phyloP scores from a whole-genome alignment of 2,888 invertebrate genomes.

The Opisthograptis luteolata region DNA sequence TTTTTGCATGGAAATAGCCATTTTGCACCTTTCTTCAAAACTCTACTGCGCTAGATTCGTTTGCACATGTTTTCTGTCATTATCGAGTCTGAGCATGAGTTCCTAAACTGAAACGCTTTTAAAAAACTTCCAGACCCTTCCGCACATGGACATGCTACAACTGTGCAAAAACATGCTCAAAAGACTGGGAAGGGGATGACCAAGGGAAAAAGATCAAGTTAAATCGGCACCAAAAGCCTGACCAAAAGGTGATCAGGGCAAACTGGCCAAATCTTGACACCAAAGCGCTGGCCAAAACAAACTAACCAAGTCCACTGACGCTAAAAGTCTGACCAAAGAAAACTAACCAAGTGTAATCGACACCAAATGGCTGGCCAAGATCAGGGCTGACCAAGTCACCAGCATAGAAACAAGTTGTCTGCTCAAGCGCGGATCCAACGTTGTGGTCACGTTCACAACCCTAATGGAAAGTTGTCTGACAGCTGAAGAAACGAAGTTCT shows the following conservation, averaged over 20 bases:
- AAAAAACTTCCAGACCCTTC: conserved; percentile 21
- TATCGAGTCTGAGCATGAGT: neutral
- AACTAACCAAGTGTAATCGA: neutral
- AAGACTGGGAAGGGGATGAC: conserved; percentile 20
- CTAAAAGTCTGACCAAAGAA: neutral
- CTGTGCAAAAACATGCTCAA: conserved; percentile 23
- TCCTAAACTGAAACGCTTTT: conserved; percentile 18
- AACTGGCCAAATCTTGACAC: neutral
- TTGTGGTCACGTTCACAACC: too few species aligned
- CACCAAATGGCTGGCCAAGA: too few species aligned
- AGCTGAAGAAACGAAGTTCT: too few species aligned
- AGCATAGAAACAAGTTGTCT: too few species aligned
- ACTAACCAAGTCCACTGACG: neutral
- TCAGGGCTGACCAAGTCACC: too few species aligned
- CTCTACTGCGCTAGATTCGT: neutral
- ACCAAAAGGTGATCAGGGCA: conserved; percentile 10
- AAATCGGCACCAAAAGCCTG: conserved; percentile 23
- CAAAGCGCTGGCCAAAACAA: neutral
- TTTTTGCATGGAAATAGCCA: too few species aligned
- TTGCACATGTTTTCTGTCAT: neutral
- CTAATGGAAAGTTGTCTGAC: too few species aligned
- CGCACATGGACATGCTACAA: conserved; percentile 21
- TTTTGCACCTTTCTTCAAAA: neutral
- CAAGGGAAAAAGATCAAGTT: too few species aligned
- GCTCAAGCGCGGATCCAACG: too few species aligned